A percentile compares a stretch with the other conserved stretches of the same genome.
Conservation (phyloP, 2,888 invertebrate genomes). For the Timandra comae region DNA sequence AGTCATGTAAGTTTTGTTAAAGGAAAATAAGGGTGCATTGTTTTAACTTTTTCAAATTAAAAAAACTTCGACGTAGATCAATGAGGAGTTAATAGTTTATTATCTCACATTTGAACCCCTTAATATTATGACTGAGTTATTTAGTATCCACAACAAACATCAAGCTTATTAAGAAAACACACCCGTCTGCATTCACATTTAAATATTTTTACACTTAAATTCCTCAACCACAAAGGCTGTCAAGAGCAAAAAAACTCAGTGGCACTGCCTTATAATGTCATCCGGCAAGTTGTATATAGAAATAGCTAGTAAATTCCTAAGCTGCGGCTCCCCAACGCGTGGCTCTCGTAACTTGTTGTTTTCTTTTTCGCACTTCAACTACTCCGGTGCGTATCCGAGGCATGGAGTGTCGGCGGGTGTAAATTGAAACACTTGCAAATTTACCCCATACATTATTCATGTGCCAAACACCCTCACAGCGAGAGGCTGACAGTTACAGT, state of each 20-base stretch:
- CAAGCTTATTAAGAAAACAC: too few relatives aligned
- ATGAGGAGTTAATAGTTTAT: too few relatives aligned
- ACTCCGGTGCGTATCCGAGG: conserved; percentile 61
- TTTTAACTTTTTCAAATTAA: too few relatives aligned
- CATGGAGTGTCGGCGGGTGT: conserved; percentile 66
- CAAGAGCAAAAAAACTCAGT: conserved; percentile 11
- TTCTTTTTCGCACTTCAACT: conserved; percentile 71
- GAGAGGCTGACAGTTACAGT: conserved; percentile 54
- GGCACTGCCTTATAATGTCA: conserved; percentile 12
- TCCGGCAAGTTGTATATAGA: conserved; percentile 16
- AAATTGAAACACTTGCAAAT: conserved; percentile 78
- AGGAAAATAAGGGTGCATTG: too few relatives aligned
- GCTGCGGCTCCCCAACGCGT: conserved; percentile 21
- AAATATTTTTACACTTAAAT: too few relatives aligned
- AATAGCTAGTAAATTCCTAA: conserved; percentile 22
- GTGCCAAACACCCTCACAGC: conserved; percentile 58
- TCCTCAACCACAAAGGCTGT: conserved; percentile 11
- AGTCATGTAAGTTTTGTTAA: too few relatives aligned
- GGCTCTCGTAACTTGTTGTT: conserved; percentile 48
- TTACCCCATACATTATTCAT: conserved; percentile 75
- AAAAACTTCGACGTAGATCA: too few relatives aligned
- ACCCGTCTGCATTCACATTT: too few relatives aligned
- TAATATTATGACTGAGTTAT: too few relatives aligned
- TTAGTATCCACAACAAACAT: too few relatives aligned
- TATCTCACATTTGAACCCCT: too few relatives aligned